Evolutionary conservation across 2,113 vertebrate genomes (phyloP).

Genomic region (Ursus arctos): DNA sequence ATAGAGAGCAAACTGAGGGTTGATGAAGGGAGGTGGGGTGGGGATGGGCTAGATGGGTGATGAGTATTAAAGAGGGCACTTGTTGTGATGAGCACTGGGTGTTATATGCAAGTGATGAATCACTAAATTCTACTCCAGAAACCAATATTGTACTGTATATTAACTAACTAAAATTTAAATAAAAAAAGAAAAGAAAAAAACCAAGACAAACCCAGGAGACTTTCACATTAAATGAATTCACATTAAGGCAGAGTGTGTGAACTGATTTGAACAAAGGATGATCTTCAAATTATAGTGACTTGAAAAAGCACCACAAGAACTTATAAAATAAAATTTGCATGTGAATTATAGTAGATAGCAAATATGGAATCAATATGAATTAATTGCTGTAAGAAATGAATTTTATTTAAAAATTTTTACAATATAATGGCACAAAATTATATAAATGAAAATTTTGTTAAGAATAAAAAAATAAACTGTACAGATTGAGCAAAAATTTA

Average conservation of each 20-base stretch:
- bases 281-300: neutral
- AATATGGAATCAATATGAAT: neutral
- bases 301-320: neutral
- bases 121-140: neutral
- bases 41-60: neutral
- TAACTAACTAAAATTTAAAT: neutral
- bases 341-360: neutral
- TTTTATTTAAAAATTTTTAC: neutral
- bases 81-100: neutral
- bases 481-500: neutral
- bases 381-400: neutral
- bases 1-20: neutral
- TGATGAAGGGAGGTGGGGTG: neutral
- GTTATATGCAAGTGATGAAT: neutral
- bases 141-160: neutral
- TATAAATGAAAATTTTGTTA: neutral
- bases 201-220: neutral
- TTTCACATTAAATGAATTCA: neutral
- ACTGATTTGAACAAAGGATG: neutral
- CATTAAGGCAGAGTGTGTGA: neutral
- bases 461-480: neutral
- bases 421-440: neutral
- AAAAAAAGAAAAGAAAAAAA: neutral
- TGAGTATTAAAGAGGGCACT: neutral
- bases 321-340: neutral